Base-by-base conservation (phyloP, 1,140 invertebrate species). In the Yoshiicerus persimilis region DNA sequence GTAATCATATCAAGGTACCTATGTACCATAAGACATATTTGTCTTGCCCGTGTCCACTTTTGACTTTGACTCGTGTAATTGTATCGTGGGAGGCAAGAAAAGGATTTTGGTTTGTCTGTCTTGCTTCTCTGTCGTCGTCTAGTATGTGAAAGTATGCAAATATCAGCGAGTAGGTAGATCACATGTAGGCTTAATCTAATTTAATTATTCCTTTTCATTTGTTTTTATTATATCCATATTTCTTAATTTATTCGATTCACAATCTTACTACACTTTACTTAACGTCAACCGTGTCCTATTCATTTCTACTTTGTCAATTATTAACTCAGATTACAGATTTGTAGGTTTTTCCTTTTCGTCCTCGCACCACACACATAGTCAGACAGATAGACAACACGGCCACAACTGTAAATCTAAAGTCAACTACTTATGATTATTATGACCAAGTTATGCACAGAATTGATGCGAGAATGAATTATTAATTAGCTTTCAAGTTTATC, bases 131-230 rank as follows among this genome's bases (percentile, higher is more conserved):
- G 75, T 38, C 75, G 70, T 77, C 70, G 64, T 70, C 25, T 32
- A n/a, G n/a, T n/a, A 27, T 70, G 66, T 70, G 66, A 30, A 70
- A 70, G 25, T 80, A 36, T 23, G 75, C 13, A 80, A 80, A 36
- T 38, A 36, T n/a, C 16, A 38, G 9, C 2, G 30, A 80, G 75
- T 80, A 80, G 75, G 75, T 80, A 80, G 75, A 80, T 80, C 1
- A 36, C 32, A 80, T 23, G 75, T 80, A 80, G 75, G 75, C 75
- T 80, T 80, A 80, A 80, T 80, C 75, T 80, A 80, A 80, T 80
- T 80, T 80, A 80, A 80, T 80, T 80, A 80, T 80, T 36, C 32
- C 34, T n/a, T 77, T 77, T 77, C 75, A n/a, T 80, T 80, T 80
- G 75, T 36, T 80, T 80, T 80, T 80, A n/a, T 80, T 20, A 11